phyloP scores from a whole-genome alignment of 2,113 vertebrate species.

The Gobiocypris rarus region DNA sequence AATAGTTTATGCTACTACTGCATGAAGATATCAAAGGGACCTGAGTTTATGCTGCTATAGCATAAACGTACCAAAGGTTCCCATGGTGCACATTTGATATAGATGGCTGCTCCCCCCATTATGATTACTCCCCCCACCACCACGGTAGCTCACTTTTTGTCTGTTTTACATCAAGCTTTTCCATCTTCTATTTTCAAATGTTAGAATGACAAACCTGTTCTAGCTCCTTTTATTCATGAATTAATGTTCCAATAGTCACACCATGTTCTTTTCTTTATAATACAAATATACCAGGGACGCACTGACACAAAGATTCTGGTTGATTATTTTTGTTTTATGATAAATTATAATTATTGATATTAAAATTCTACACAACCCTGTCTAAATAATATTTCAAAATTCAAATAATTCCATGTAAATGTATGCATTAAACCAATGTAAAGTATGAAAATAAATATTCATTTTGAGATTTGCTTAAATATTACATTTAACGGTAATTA shows the following conservation, averaged over 20 bases:
- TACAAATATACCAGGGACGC: background rate
- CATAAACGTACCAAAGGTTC: background rate
- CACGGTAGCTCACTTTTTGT: background rate
- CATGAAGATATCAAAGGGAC: conserved; percentile 25
- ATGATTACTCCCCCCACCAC: background rate
- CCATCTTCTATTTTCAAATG: background rate
- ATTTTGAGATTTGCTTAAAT: background rate
- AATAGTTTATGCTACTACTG: conserved; percentile 19
- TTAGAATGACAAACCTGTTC: background rate
- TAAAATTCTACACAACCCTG: background rate
- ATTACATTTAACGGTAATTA: background rate
- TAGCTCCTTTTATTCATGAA: background rate
- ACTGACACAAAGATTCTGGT: background rate
- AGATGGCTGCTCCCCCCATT: background rate
- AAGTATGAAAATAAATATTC: background rate
- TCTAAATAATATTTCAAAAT: too few species aligned
- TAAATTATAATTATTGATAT: too few species aligned
- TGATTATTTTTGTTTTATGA: too few species aligned
- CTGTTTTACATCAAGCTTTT: background rate
- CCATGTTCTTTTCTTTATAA: background rate
- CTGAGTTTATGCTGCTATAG: conserved; percentile 6
- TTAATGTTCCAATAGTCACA: background rate
- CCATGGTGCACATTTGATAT: background rate
- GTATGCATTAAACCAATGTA: background rate
- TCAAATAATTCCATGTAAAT: background rate